Percentiles rank a stretch among this genome's conserved stretches.
phyloP scores from a whole-genome alignment of 2,113 vertebrate species.

The Scortum barcoo region DNA sequence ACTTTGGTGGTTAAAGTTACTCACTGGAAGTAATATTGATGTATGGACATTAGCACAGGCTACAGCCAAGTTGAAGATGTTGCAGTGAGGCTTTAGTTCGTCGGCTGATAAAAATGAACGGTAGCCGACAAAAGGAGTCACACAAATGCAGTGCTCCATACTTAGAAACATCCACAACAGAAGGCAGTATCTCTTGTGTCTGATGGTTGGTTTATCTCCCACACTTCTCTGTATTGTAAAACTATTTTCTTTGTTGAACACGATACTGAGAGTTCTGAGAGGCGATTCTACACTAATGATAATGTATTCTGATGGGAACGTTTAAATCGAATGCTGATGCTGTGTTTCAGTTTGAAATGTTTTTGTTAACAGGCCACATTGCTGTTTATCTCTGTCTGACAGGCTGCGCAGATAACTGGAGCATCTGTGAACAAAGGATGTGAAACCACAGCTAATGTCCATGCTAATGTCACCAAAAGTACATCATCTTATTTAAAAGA shows the following conservation, averaged over 20 bases:
- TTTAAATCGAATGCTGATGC: constrained; percentile 21
- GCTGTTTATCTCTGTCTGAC: not conserved
- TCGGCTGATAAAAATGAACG: not conserved
- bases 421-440: constrained; percentile 28
- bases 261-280: not conserved
- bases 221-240: not conserved
- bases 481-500: constrained; percentile 8
- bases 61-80: not conserved
- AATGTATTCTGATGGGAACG: not conserved
- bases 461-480: constrained; percentile 13
- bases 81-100: not conserved
- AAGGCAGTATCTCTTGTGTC: not conserved
- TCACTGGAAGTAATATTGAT: constrained; percentile 3
- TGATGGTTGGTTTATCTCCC: not conserved
- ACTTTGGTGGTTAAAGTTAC: not conserved
- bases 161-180: not conserved
- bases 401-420: not conserved
- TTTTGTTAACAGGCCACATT: constrained; percentile 34
- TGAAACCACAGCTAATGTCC: constrained; percentile 22
- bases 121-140: not conserved
- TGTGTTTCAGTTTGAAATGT: constrained; percentile 29
- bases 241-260: not conserved
- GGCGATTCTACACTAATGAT: not conserved
- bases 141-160: not conserved
- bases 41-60: not conserved